Base-by-base conservation (phyloP, 1,140 invertebrate species). In the Lepidostoma basale region DNA sequence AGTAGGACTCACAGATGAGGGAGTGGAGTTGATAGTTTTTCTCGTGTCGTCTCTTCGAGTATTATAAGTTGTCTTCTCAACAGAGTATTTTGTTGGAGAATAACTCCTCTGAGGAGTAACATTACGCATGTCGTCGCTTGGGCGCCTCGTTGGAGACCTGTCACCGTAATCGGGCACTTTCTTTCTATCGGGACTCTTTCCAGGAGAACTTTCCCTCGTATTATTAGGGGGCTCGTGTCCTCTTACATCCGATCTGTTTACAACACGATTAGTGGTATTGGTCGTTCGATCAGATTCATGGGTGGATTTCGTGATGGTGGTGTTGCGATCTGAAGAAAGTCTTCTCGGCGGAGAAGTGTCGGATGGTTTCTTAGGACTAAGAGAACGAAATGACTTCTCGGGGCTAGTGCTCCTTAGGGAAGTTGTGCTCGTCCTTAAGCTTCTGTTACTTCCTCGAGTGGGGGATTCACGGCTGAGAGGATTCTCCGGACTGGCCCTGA, bases 401-500 rank as follows among this genome's bases (percentile, higher is more conserved):
- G 85, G 85, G 72, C 85, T 86, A 69, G 81, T 84, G 62, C 84
- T 85, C 69, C 83, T 75, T 54, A 85, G 60, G 8, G 84, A 85
- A 28, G 84, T 83, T 56, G 78, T 81, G 65, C 74, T 84, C 72
- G 73, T 76, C 62, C 75, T 76, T 10, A 75, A 72, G 67, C 76
- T 77, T 16, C 77, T 78, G 14, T 77, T 81, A 67, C 76, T 81
- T 47, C 76, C 77, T 26, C 79, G 81, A 6, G 80, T 82, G 40
- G 84, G 83, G 20, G 82, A 78, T 33, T 76, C 78, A 73, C 78
- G 80, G 56, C 73, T 76, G 49, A 84, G 79, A 9, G 87, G 85
- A 62, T 80, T 85, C 42, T 87, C 84, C 47, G 87, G 83, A 49
- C 89, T 83, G 18, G 87, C 83, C 47, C 89, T 83, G 30, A 91